Base-by-base conservation (phyloP, 2,113 vertebrate genomes). In the Syrmaticus mikado region DNA sequence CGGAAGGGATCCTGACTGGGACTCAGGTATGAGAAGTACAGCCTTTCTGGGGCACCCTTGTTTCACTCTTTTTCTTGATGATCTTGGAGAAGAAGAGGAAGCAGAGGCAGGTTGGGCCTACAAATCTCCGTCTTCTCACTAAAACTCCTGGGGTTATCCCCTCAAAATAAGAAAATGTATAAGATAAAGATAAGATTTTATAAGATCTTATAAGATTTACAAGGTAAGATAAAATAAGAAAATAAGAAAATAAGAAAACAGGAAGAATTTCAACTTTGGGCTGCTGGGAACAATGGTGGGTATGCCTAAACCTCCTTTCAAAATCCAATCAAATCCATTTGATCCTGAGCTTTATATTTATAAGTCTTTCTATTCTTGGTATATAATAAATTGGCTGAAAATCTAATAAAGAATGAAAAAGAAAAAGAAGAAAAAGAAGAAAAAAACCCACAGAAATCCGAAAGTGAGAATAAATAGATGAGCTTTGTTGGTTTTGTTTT, bases 261-360 rank as follows among this genome's bases (percentile, higher is more conserved):
- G 6, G 1, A 9, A 18, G 8, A 85, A 24, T 8, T 50, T 22
- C 11, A 46, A 8, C 6, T 12, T 71, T 82, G 25, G 21, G 16
- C 5, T 66, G 19, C 38, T 89, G 22, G 2, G 1, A 60, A 7
- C n/a, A 76, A 11, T 7, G 30, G 18, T 0, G 30, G 3, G 28
- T 17, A 10, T 19, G 79, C 30, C 6, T 64, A 64, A 79, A 80
- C 7, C 5, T 76, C 14, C 2, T 76, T 83, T 76, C 64, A 80
- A 68, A 67, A 71, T 50, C 4, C 38, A 21, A 25, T 53, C 11
- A 60, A 60, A 24, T 20, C 1, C 11, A 30, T 5, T 73, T 41
- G 11, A 3, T 83, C 4, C 7, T 77, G 40, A 86, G 30, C 10
- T 15, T 46, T 32, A 32, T 38, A 22, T 12, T 50, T 72, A 38